Conservation (phyloP, 2,797 vertebrate genomes). For the Xiphorhynchus erythropygius region DNA sequence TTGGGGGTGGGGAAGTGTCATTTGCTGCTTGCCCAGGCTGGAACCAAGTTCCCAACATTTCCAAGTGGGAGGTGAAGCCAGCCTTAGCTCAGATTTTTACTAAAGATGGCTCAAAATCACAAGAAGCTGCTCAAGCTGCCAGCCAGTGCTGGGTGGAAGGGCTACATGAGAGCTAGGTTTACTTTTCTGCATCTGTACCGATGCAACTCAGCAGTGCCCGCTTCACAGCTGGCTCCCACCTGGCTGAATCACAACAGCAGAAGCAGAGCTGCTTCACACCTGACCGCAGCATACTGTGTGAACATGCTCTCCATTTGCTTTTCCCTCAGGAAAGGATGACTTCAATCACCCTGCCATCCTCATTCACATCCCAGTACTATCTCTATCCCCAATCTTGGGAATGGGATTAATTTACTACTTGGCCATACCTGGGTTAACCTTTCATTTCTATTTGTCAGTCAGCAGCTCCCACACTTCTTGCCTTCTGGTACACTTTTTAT, state of each 20-base stretch:
- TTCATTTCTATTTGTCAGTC: neutral
- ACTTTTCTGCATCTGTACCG: accelerated
- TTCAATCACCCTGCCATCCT: neutral
- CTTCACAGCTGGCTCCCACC: neutral
- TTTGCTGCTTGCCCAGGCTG: neutral
- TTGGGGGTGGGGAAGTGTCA: neutral
- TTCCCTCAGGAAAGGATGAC: neutral
- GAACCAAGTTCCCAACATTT: neutral
- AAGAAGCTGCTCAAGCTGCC: neutral
- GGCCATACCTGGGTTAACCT: neutral
- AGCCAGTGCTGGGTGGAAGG: too few species aligned
- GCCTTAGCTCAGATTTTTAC: neutral
- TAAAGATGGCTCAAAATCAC: neutral
- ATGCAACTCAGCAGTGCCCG: neutral
- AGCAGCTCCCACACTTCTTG: neutral
- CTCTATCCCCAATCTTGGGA: neutral
- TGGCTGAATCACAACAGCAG: neutral
- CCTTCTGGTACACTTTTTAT: neutral
- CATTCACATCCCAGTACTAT: neutral
- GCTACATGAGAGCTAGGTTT: neutral
- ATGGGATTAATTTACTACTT: neutral
- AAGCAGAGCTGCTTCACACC: neutral
- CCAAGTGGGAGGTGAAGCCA: neutral
- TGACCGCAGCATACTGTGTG: neutral
- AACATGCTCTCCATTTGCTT: neutral